A percentile compares a stretch with the other conserved stretches of the same genome.
Conservation (phyloP, 1,140 invertebrate species). For the Saxidomus purpurata region DNA sequence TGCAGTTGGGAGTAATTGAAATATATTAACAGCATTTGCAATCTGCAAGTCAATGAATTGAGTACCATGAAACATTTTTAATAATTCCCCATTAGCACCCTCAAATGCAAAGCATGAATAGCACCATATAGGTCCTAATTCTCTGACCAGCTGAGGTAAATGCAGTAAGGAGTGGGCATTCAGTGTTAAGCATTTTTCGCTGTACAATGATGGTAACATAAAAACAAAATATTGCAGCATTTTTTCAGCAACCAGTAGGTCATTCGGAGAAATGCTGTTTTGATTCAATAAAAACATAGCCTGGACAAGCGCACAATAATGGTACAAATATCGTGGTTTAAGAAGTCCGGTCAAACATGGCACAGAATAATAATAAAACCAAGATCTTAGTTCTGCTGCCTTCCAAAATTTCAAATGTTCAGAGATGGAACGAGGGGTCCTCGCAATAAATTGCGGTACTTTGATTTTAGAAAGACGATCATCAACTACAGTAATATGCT, state of each 20-base stretch:
- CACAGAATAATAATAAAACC: background rate
- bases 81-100: background rate
- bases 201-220: background rate
- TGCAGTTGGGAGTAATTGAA: background rate
- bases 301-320: background rate
- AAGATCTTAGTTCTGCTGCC: background rate
- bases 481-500: background rate
- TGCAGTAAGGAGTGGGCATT: background rate
- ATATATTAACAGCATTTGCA: background rate
- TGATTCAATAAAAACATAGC: background rate
- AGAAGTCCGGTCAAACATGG: background rate
- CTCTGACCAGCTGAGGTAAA: background rate
- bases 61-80: background rate
- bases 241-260: background rate
- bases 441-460: background rate
- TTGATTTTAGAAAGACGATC: background rate
- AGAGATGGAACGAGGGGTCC: background rate
- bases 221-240: background rate
- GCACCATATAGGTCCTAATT: background rate
- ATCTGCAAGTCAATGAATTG: background rate
- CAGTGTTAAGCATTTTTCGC: background rate
- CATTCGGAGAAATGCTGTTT: background rate
- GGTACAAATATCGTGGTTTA: background rate
- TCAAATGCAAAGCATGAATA: background rate
- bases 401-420: background rate